These are phyloP conservation scores for Melieria picta DNA, from an alignment of 2,888 invertebrate genomes.

Conservation along the genomic window DNA sequence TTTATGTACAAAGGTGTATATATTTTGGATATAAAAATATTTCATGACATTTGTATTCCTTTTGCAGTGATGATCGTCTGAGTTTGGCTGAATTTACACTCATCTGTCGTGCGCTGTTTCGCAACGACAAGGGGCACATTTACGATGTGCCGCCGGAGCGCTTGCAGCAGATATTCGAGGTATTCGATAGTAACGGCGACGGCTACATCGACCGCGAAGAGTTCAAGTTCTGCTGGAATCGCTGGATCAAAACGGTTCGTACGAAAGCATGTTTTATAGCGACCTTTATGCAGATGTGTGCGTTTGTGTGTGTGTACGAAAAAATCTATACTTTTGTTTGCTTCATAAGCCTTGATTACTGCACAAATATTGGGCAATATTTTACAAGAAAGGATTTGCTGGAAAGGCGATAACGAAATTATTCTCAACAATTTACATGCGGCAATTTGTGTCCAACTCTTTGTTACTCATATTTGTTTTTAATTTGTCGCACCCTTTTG, in stretches of 20 bases:
- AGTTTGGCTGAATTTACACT: constrained; percentile 81
- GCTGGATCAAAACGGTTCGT: constrained; percentile 88
- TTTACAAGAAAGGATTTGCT: too few relatives aligned
- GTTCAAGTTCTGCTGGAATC: constrained; percentile 88
- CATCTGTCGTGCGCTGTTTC: constrained; percentile 85
- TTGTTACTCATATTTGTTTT: neutral
- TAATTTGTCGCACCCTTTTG: neutral
- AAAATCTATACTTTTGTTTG: neutral
- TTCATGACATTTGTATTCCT: neutral
- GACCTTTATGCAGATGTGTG: neutral
- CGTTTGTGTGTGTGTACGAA: neutral
- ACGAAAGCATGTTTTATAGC: neutral
- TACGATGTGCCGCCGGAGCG: constrained; percentile 79
- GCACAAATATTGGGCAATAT: neutral
- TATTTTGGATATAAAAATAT: too few relatives aligned
- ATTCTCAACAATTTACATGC: neutral
- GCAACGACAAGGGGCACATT: constrained; percentile 86
- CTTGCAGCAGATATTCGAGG: constrained; percentile 79
- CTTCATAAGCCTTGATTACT: neutral
- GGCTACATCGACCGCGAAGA: constrained; percentile 83
- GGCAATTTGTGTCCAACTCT: neutral
- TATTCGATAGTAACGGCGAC: constrained; percentile 83
- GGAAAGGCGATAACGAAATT: neutral
- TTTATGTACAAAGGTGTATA: too few relatives aligned
- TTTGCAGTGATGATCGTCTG: constrained; percentile 78